phyloP scores from a whole-genome alignment of 2,113 vertebrate genomes.

The Leucoraja erinaceus region DNA sequence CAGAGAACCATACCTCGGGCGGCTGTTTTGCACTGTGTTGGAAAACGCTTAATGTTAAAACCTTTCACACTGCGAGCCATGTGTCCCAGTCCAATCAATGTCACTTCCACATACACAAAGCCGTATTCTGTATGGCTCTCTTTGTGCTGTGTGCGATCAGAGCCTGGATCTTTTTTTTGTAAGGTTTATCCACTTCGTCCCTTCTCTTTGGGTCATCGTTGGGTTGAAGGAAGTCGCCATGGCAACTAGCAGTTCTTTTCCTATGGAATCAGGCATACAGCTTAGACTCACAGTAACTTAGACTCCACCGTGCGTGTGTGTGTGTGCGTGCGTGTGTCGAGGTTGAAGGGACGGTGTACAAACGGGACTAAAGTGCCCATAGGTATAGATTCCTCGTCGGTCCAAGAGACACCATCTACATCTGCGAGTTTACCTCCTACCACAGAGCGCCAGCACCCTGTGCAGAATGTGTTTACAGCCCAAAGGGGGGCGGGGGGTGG shows the following conservation, averaged over 20 bases:
- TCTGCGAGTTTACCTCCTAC: background rate
- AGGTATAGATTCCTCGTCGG: background rate
- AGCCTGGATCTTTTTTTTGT: background rate
- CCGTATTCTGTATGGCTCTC: background rate
- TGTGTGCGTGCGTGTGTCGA: background rate
- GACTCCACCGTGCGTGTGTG: background rate
- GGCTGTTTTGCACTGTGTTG: background rate
- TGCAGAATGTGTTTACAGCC: background rate
- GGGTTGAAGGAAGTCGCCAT: slow-evolving; percentile 33
- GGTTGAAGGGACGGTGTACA: background rate
- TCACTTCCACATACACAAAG: background rate
- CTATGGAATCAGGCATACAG: background rate
- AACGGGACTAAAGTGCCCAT: background rate
- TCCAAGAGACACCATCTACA: slow-evolving; percentile 2
- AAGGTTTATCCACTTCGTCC: background rate
- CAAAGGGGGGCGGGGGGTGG: background rate
- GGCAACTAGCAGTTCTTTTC: slow-evolving; percentile 7
- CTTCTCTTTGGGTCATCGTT: slow-evolving; percentile 18
- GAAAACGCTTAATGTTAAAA: background rate
- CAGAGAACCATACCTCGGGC: too few relatives aligned
- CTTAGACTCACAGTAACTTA: background rate
- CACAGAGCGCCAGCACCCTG: background rate
- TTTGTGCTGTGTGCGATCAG: background rate
- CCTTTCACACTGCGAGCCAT: slow-evolving; percentile 2
- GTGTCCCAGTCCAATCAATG: background rate